Conservation (phyloP, 2,113 vertebrate species). For the Mastomys coucha region DNA sequence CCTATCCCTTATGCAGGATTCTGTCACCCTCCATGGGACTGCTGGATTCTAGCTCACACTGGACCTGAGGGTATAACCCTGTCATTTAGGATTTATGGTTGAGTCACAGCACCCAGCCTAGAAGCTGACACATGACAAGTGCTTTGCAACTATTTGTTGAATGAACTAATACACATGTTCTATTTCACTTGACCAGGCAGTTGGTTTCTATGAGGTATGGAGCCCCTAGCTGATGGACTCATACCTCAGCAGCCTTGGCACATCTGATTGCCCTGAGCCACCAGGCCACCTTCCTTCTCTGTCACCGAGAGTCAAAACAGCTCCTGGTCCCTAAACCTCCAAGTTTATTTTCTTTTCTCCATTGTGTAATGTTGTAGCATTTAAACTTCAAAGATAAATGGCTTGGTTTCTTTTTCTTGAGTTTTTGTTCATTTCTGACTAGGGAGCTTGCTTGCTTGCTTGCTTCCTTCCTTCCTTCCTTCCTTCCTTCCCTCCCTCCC, state of each 20-base stretch:
- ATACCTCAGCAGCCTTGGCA: neutral
- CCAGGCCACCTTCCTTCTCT: neutral
- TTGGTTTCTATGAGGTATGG: neutral
- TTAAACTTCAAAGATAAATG: constrained; percentile 64
- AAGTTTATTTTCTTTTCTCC: neutral
- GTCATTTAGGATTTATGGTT: neutral
- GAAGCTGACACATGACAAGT: neutral
- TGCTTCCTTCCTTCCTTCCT: neutral
- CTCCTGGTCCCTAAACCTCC: neutral
- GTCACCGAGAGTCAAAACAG: neutral
- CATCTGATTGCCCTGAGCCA: neutral
- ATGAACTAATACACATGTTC: neutral
- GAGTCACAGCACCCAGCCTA: neutral
- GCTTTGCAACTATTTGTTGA: neutral
- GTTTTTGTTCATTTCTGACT: constrained; percentile 58
- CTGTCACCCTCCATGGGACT: neutral
- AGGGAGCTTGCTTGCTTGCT: neutral
- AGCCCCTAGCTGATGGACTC: neutral
- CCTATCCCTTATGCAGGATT: neutral
- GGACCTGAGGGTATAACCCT: neutral
- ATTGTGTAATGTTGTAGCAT: neutral
- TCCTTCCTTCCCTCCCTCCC: neutral
- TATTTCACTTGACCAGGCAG: neutral
- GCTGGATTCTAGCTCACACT: neutral
- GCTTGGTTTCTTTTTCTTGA: constrained; percentile 59